Base-by-base conservation (phyloP, 2,888 invertebrate genomes). In the Mesorhabditis belari region DNA sequence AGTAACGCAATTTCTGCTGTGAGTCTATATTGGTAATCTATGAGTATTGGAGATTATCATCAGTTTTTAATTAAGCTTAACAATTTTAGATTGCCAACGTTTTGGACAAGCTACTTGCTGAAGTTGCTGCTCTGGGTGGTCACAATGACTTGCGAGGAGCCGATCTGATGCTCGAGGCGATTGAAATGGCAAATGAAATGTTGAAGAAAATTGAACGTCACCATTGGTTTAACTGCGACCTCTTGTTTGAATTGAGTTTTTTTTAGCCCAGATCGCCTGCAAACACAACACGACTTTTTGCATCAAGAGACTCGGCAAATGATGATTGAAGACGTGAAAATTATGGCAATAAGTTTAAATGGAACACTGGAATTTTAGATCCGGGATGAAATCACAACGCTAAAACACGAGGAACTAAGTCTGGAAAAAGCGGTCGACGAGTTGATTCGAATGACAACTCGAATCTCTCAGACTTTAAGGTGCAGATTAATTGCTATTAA, bases 1-100 rank as follows among this genome's bases (percentile, higher is more conserved):
- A 61, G 66, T 50, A 77, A 77, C 54, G 70, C 71, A 3, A 63
- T 75, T 19, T 53, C 65, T 49, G 67, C 68, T 52, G 63, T 67
- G 21, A 3, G 44, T 17, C 44, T 44, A 17, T 1, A 17, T 44
- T n/a, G 12, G 44, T 17, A 44, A 44, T 27, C 21, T 9, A 24
- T 12, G 1, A 1, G 27, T 19, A 17, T 26, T 19, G 56, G 44
- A 27, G 12, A 25, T 55, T 55, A 17, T 24, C 56, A 6, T 56
- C 5, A 56, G 56, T 5, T 56, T 35, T 3, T 12, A 49, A n/a
- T 25, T 3, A 3, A 25, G 25, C 24, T 56, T 24, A 4, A 4
- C 6, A n/a, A 54, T 23, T 29, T 24, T 28, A 54, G 29, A 50
- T 52, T 17, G 26, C 53, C 5, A 25, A 58, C 6, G 57, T 57